Conservation (phyloP, 1,140 invertebrate species). For the Cydia fagiglandana region DNA sequence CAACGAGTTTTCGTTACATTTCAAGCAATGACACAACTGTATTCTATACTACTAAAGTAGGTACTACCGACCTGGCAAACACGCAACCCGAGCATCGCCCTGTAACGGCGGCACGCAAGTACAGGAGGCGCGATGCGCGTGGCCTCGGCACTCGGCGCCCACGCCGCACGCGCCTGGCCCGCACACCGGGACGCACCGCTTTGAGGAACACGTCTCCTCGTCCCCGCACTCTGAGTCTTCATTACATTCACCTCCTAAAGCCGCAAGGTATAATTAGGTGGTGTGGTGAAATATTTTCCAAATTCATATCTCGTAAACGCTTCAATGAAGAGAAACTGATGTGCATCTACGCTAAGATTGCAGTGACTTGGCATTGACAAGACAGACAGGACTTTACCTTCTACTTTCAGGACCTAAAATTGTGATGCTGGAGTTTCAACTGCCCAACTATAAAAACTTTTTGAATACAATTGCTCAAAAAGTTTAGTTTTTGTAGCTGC, state of each 20-base stretch:
- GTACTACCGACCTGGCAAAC: constrained; percentile 82
- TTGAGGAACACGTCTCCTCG: constrained; percentile 86
- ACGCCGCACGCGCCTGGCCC: constrained; percentile 85
- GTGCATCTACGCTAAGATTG: too few species aligned
- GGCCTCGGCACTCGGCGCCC: constrained; percentile 88
- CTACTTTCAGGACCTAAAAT: too few species aligned
- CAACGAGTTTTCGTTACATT: too few species aligned
- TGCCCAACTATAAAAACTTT: too few species aligned
- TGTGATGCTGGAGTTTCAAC: too few species aligned
- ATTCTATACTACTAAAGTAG: neutral
- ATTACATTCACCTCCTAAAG: constrained; percentile 81
- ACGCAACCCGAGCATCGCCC: constrained; percentile 91
- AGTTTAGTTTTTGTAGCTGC: too few species aligned
- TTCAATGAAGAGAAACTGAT: too few species aligned
- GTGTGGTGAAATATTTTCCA: neutral
- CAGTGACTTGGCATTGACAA: too few species aligned
- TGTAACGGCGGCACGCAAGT: constrained; percentile 86
- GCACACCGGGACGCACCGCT: constrained; percentile 89
- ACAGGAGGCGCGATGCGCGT: constrained; percentile 88
- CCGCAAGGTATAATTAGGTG: neutral
- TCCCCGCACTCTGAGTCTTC: constrained; percentile 80
- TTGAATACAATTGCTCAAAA: too few species aligned
- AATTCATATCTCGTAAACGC: neutral
- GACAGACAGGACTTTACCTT: too few species aligned
- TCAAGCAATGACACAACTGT: neutral